phyloP scores from a whole-genome alignment of 2,113 vertebrate genomes.

The Phaetusa simplex region DNA sequence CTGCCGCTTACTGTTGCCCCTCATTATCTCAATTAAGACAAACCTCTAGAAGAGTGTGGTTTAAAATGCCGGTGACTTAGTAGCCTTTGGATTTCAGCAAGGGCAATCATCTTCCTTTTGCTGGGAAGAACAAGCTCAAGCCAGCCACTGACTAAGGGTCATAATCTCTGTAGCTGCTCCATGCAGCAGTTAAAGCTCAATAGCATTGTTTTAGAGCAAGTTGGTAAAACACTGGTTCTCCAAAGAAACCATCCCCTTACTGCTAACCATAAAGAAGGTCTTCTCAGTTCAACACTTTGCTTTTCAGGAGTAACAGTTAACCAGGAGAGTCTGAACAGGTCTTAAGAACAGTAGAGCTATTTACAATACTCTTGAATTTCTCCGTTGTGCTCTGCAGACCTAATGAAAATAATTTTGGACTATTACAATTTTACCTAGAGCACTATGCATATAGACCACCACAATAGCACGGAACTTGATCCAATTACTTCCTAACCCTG shows the following conservation, averaged over 20 bases:
- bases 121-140: not conserved
- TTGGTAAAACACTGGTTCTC: fast-evolving
- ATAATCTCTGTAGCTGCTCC: not conserved
- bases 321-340: not conserved
- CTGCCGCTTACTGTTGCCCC: not conserved
- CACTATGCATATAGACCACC: not conserved
- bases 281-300: fast-evolving
- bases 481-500: not conserved
- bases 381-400: not conserved
- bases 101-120: not conserved
- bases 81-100: not conserved
- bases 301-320: not conserved
- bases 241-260: not conserved
- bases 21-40: constrained; percentile 57
- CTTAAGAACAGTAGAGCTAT: not conserved
- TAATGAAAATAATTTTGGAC: fast-evolving
- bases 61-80: not conserved
- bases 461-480: not conserved
- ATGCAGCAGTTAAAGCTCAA: not conserved
- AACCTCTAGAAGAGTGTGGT: constrained; percentile 22
- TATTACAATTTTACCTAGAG: not conserved
- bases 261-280: fast-evolving
- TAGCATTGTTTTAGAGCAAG: fast-evolving
- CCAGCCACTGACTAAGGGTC: not conserved
- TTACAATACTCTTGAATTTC: not conserved